Evolutionary conservation across 2,113 vertebrate genomes (phyloP).

Genomic region (Argyrosomus japonicus): DNA sequence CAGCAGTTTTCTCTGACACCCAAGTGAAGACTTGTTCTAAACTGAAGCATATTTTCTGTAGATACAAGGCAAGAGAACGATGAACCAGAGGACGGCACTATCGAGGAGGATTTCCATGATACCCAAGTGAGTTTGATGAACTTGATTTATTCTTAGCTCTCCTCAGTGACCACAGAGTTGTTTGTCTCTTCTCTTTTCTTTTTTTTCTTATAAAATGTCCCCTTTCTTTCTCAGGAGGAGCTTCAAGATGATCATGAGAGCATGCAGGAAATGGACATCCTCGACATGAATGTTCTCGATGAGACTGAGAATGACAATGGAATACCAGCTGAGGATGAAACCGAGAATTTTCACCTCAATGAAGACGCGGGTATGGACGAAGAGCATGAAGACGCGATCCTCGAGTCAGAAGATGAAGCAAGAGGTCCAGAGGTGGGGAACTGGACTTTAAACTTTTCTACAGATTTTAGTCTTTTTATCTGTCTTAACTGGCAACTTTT

Average conservation of each 20-base stretch:
- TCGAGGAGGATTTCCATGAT: conserved; percentile 92
- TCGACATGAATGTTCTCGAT: conserved; percentile 90
- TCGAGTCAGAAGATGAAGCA: conserved; percentile 67
- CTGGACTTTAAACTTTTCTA: not conserved
- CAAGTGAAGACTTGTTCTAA: not conserved
- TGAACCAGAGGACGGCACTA: conserved; percentile 87
- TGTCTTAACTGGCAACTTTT: not conserved
- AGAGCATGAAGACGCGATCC: conserved; percentile 69
- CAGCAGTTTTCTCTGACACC: not conserved
- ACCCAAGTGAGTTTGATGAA: conserved; percentile 85
- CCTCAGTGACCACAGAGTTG: not conserved
- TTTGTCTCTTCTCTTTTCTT: not conserved
- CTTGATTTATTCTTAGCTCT: not conserved
- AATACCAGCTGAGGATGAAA: conserved; percentile 80
- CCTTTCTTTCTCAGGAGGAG: conserved; percentile 83
- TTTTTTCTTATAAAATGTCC: not conserved
- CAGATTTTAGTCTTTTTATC: not conserved
- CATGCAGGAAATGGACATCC: conserved; percentile 90
- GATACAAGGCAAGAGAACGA: conserved; percentile 88
- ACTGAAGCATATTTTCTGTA: conserved; percentile 57
- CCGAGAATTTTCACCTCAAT: conserved; percentile 58
- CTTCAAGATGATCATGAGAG: conserved; percentile 86
- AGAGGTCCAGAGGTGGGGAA: conserved; percentile 78
- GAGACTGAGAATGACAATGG: conserved; percentile 89
- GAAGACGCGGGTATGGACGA: conserved; percentile 79